Conservation (phyloP, 1,140 invertebrate species). For the Glossosoma conforme region DNA sequence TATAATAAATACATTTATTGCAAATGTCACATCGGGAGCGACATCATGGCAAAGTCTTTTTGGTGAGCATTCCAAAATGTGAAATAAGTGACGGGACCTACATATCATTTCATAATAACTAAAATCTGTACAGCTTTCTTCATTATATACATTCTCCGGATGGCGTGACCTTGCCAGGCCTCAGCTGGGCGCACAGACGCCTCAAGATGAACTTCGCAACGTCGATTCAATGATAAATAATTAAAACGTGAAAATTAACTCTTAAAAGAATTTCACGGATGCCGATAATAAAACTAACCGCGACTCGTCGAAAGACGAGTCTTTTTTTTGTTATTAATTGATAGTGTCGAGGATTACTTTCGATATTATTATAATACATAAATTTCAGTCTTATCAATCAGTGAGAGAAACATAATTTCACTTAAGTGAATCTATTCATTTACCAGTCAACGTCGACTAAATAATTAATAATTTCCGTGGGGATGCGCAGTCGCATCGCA, state of each 20-base stretch:
- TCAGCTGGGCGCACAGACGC: too few relatives aligned
- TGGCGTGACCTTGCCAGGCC: too few relatives aligned
- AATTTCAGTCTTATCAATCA: conserved; percentile 31
- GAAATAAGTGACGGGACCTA: too few relatives aligned
- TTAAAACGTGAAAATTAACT: too few relatives aligned
- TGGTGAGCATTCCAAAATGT: too few relatives aligned
- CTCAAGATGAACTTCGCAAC: too few relatives aligned
- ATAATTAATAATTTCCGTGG: conserved; percentile 13
- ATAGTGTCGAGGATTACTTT: conserved; percentile 22
- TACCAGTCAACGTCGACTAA: conserved; percentile 26
- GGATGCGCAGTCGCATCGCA: too few relatives aligned
- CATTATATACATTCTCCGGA: conserved; percentile 12
- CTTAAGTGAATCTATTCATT: conserved; percentile 23
- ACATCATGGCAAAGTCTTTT: too few relatives aligned
- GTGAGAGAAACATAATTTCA: conserved; percentile 30
- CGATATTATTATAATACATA: conserved; percentile 29
- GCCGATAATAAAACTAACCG: conserved; percentile 15
- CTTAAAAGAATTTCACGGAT: too few relatives aligned
- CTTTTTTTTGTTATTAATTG: conserved; percentile 28
- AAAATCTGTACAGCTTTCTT: conserved; percentile 10
- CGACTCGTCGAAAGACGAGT: conserved; percentile 16
- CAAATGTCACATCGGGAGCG: too few relatives aligned
- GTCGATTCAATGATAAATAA: too few relatives aligned
- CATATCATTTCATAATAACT: not conserved
- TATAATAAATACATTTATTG: too few relatives aligned